These are phyloP conservation scores for Periphyllus acericola DNA, from an alignment of 2,888 invertebrate genomes.

Conservation along the genomic window DNA sequence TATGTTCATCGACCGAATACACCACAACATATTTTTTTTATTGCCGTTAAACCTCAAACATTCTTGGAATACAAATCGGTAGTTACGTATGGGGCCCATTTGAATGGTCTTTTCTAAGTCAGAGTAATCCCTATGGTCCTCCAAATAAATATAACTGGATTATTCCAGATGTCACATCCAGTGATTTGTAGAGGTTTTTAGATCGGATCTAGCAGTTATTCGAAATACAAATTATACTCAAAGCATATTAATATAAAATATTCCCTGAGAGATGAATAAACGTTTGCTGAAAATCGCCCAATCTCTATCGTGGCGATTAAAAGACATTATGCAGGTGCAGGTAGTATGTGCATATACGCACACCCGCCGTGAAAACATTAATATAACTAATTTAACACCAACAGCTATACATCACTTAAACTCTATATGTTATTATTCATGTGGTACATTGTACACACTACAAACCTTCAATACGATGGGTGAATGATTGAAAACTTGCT, in stretches of 20 bases:
- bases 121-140: conserved; percentile 35
- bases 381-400: background rate
- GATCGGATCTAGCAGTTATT: background rate
- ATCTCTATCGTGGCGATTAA: background rate
- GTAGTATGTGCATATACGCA: background rate
- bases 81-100: conserved; percentile 37
- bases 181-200: conserved; percentile 51
- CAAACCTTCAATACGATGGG: background rate
- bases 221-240: conserved; percentile 21
- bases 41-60: conserved; percentile 32
- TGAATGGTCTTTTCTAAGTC: conserved; percentile 40
- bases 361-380: background rate
- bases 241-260: background rate
- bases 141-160: conserved; percentile 49
- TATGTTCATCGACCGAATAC: background rate
- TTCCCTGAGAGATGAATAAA: background rate
- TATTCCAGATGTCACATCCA: conserved; percentile 31
- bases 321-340: background rate
- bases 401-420: background rate
- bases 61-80: conserved; percentile 45
- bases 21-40: conserved; percentile 29
- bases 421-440: background rate
- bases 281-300: background rate
- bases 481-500: too few relatives aligned
- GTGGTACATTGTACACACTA: background rate